Conservation (phyloP, 2,113 vertebrate genomes). For the Pristiophorus japonicus region DNA sequence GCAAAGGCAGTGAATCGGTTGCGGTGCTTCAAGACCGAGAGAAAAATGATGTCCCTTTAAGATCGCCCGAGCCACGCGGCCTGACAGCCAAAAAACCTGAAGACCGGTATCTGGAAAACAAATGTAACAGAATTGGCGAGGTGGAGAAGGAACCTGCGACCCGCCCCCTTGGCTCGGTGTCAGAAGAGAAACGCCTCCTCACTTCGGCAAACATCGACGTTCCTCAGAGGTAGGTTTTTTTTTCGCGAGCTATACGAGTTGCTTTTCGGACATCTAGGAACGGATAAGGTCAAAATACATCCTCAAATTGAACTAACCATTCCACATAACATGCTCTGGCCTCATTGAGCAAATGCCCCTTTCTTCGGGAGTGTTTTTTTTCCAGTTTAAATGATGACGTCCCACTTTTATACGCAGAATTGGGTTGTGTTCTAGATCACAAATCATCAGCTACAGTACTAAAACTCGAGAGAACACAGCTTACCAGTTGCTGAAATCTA, state of each 20-base stretch:
- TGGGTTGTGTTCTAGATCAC: neutral
- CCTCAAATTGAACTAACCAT: neutral
- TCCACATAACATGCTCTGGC: neutral
- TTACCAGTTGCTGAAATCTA: neutral
- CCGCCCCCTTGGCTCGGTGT: conserved; percentile 25
- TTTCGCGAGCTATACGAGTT: neutral
- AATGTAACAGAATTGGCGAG: conserved; percentile 21
- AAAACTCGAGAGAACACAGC: neutral
- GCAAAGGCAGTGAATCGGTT: conserved; percentile 10
- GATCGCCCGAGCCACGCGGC: neutral
- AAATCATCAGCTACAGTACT: neutral
- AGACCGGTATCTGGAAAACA: conserved; percentile 35
- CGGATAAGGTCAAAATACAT: neutral
- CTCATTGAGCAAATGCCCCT: neutral
- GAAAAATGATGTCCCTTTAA: neutral
- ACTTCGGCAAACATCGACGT: conserved; percentile 28
- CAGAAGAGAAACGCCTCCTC: conserved; percentile 33
- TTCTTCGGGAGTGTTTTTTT: neutral
- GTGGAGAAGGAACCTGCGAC: conserved; percentile 15
- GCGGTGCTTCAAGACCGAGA: neutral
- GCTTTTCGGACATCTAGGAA: neutral
- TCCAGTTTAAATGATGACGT: neutral
- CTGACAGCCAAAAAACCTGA: conserved; percentile 8
- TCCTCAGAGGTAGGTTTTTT: conserved; percentile 30
- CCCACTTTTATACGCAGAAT: neutral